Percentiles rank a stretch among this genome's conserved stretches.
These are phyloP conservation scores for Octodonta nipae DNA, from an alignment of 2,888 invertebrate species.

Conservation along the genomic window DNA sequence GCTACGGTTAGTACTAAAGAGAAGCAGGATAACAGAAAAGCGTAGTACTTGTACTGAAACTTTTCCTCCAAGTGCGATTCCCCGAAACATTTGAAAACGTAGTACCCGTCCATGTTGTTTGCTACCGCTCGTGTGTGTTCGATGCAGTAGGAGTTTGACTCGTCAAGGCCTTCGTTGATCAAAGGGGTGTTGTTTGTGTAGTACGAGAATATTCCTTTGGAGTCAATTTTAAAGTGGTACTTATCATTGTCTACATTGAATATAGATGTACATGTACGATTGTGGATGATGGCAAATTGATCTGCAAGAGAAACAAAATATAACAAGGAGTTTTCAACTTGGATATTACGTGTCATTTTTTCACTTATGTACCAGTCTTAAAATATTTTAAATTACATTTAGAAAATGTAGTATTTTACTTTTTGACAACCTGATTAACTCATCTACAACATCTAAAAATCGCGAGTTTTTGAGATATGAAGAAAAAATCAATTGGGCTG, in stretches of 20 bases:
- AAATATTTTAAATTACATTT: too few species aligned
- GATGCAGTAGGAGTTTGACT: slow-evolving; percentile 17
- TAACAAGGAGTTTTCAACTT: too few species aligned
- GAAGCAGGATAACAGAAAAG: slow-evolving; percentile 19
- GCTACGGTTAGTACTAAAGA: slow-evolving; percentile 17
- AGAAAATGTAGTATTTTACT: too few species aligned
- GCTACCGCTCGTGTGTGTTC: slow-evolving; percentile 16
- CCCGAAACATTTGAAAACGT: slow-evolving; percentile 13
- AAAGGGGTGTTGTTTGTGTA: slow-evolving; percentile 7
- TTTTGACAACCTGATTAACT: too few species aligned
- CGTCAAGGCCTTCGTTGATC: slow-evolving; percentile 7
- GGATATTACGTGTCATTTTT: too few species aligned
- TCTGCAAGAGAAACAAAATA: slow-evolving; percentile 14
- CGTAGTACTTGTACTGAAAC: slow-evolving; percentile 17
- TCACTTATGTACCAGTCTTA: too few species aligned
- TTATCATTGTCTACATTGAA: slow-evolving; percentile 8
- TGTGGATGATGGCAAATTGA: slow-evolving; percentile 16
- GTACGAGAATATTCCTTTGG: slow-evolving; percentile 13
- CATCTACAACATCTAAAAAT: too few species aligned
- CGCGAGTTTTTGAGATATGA: too few species aligned
- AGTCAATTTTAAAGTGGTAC: slow-evolving; percentile 13
- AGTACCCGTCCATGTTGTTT: slow-evolving; percentile 9
- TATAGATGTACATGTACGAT: slow-evolving; percentile 12
- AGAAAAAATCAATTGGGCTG: too few species aligned
- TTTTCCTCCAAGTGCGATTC: slow-evolving; percentile 9